Base-by-base conservation (phyloP, 2,113 vertebrate genomes). In the Gadus macrocephalus region DNA sequence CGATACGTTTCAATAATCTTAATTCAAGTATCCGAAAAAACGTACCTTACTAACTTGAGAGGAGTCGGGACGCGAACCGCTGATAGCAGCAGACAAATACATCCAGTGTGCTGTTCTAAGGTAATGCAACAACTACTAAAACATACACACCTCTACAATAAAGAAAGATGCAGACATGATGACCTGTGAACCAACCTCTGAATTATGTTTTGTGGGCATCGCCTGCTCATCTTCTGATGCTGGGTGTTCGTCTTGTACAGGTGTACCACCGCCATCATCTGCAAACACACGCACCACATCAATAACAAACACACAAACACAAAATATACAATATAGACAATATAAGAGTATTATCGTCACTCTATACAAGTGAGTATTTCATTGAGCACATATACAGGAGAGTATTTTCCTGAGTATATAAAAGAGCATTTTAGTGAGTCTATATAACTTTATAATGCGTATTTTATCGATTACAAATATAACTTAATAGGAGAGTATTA, bases 181-280 rank as follows among this genome's bases (percentile, higher is more conserved):
- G 64, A 16, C 27, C 15, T 15, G 27, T 63, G 25, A 4, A 17
- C 80, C 71, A 87, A 98, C 96, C 94, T 98, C 96, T 53, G 95
- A 96, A 2, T 87, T 93, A 11, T 55, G 93, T 0, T 85, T 88
- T 82, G 90, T 80, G 17, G 93, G 95, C 79, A 90, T 93, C 78
- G 31, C 94, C 62, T 93, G 93, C 79, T 98, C 96, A 28, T 80
- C 91, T 6, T 96, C 96, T 27, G 97, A 98, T 62, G 84, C 94
- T 5, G 91, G 93, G 70, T 95, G 93, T 72, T 99, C 97, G 8
- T 99, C 97, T 84, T 95, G 96, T 25, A 99, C 97, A 4, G 97
- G 97, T 66, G 97, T 99, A 59, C 94, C 95, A 65, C 97, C 96
- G 66, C 97, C 97, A 66, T 98, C 97, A 86, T 98, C 97, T 99